Conservation (phyloP, 2,797 vertebrate genomes). For the Siniperca obscura region DNA sequence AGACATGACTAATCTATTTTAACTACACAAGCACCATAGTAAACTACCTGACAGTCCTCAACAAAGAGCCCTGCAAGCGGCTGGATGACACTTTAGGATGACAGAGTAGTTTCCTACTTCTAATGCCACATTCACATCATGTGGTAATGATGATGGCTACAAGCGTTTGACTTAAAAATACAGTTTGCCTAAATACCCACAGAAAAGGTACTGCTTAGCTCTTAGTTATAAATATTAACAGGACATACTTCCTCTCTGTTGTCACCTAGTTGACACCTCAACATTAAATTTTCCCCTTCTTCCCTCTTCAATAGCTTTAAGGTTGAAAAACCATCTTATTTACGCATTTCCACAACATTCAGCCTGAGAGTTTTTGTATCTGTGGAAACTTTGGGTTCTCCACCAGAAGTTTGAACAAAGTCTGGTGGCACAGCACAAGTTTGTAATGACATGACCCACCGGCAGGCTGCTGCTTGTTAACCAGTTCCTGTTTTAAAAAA, state of each 20-base stretch:
- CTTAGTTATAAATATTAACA: not conserved
- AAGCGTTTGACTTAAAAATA: not conserved
- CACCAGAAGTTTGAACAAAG: not conserved
- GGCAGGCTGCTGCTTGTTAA: not conserved
- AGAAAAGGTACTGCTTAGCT: not conserved
- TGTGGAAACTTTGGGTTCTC: not conserved
- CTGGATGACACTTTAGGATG: conserved; percentile 51
- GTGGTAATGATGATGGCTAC: not conserved
- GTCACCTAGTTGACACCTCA: not conserved
- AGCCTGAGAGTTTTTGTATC: not conserved
- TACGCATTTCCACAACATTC: not conserved
- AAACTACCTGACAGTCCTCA: conserved; percentile 49
- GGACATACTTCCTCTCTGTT: not conserved
- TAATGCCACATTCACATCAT: conserved; percentile 1
- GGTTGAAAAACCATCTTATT: not conserved
- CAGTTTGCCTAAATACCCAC: not conserved
- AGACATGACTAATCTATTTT: conserved; percentile 64
- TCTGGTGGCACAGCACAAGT: not conserved
- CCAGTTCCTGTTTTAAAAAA: not conserved
- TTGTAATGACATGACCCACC: not conserved
- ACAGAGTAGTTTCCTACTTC: conserved; percentile 28
- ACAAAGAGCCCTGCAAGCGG: conserved; percentile 39
- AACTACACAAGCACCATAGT: conserved; percentile 45
- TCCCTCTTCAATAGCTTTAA: not conserved
- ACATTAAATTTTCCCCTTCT: not conserved